phyloP scores from a whole-genome alignment of 2,888 invertebrate species.

The Oxyteleia sp. region DNA sequence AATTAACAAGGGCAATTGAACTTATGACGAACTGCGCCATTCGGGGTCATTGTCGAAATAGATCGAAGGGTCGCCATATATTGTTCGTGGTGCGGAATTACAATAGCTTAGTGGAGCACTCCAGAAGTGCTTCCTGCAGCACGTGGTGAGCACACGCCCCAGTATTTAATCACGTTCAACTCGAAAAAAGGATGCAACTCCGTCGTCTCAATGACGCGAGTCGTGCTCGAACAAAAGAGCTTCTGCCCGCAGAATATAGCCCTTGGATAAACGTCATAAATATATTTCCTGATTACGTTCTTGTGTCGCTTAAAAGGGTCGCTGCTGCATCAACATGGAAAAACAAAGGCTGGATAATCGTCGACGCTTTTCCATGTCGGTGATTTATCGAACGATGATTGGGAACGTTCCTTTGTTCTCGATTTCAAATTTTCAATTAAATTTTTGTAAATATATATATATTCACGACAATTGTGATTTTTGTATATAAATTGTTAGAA shows the following conservation, averaged over 20 bases:
- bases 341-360: slow-evolving; percentile 19
- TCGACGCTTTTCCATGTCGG: slow-evolving; percentile 1
- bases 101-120: slow-evolving; percentile 32
- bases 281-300: slow-evolving; percentile 47
- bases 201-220: slow-evolving; percentile 41
- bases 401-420: too few relatives aligned
- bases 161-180: slow-evolving; percentile 47
- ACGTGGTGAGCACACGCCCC: slow-evolving; percentile 56
- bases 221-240: slow-evolving; percentile 41
- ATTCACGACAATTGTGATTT: too few relatives aligned
- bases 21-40: slow-evolving; percentile 5
- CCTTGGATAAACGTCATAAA: slow-evolving; percentile 46
- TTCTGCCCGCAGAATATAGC: slow-evolving; percentile 30
- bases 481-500: too few relatives aligned
- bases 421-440: too few relatives aligned
- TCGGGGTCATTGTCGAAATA: slow-evolving; percentile 7
- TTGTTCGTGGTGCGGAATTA: slow-evolving; percentile 20
- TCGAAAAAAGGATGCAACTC: slow-evolving; percentile 44
- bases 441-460: too few relatives aligned
- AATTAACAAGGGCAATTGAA: slow-evolving; percentile 8
- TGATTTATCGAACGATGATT: too few relatives aligned
- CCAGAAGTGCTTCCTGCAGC: slow-evolving; percentile 57
- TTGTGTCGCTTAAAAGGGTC: slow-evolving; percentile 1
- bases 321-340: not conserved
- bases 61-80: slow-evolving; percentile 43